Base-by-base conservation (phyloP, 2,113 vertebrate species). In the Tupaia chinensis region DNA sequence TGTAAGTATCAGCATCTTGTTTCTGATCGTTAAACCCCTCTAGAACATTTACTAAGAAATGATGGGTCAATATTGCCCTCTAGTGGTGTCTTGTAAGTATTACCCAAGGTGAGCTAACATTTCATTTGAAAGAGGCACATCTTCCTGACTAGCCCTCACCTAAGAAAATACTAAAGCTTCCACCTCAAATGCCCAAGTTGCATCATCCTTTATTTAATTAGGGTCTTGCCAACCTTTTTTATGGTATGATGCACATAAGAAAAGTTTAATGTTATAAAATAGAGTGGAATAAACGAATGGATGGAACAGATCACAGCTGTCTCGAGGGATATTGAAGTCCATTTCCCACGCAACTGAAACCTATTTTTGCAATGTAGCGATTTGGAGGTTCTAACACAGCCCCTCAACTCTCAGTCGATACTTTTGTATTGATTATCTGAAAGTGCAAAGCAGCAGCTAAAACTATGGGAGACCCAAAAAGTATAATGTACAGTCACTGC, bases 1-100 rank as follows among this genome's bases (percentile, higher is more conserved):
- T 78, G 14, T 88, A 22, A 83, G 9, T 65, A 84, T 89, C 54
- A 2, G 58, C 10, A 9, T 53, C 5, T 17, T 87, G 82, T 86
- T 79, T 29, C 60, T 27, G 9, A 6, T 72, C 70, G 68, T 69
- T 53, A 68, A 90, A 72, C 0, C 17, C 58, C 68, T 13, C 44
- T 11, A 58, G 0, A 16, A 10, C 16, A 9, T 74, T 60, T 93
- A 6, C 76, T 94, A 61, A 87, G 84, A 77, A 81, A 94, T 23
- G 23, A 6, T 93, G 23, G 76, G 12, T 92, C 68, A 19, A 23
- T 89, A 19, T 0, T 93, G 89, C 72, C 97, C 96, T 93, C 97
- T 97, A 77, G 91, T 97, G 97, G 87, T 88, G 17, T 0, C 4
- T 32, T 69, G 0, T 65, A 74, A 29, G 22, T 22, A 91, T 94